Percentiles rank a stretch among this genome's conserved stretches.
Evolutionary conservation across 2,797 vertebrate species (phyloP).

Genomic region (Phyllotis vaccarum): DNA sequence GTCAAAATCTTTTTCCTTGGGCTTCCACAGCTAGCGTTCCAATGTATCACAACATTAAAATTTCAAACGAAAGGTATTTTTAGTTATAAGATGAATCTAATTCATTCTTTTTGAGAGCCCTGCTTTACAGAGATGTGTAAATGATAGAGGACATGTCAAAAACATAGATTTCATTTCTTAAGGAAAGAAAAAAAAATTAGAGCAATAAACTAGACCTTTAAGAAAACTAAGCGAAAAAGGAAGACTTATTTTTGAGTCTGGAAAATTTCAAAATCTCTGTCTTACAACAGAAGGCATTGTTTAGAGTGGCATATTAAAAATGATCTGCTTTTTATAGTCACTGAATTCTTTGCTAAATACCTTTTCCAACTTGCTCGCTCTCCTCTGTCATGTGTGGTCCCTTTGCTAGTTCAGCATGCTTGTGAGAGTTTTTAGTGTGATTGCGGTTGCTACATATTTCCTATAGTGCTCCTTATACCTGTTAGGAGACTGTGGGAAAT

Average conservation of each 20-base stretch:
- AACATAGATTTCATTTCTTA: background rate
- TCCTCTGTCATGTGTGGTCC: slow-evolving; percentile 83
- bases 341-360: slow-evolving; percentile 75
- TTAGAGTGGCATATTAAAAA: slow-evolving; percentile 90
- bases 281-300: slow-evolving; percentile 82
- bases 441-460: slow-evolving; percentile 83
- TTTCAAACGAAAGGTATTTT: slow-evolving; percentile 41
- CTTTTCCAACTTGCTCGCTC: slow-evolving; percentile 84
- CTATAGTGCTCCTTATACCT: slow-evolving; percentile 58
- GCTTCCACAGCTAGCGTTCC: slow-evolving; percentile 10
- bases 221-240: slow-evolving; percentile 71
- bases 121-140: background rate
- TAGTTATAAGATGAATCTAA: slow-evolving; percentile 11
- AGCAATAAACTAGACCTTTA: slow-evolving; percentile 17
- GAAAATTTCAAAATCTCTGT: slow-evolving; percentile 80
- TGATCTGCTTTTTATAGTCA: slow-evolving; percentile 81
- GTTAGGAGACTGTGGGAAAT: slow-evolving; percentile 74
- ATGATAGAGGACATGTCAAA: slow-evolving; percentile 12
- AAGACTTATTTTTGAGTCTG: slow-evolving; percentile 83
- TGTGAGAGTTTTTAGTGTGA: slow-evolving; percentile 85
- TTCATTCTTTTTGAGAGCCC: background rate
- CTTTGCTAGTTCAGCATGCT: slow-evolving; percentile 84
- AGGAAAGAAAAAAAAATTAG: slow-evolving; percentile 38
- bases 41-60: background rate
- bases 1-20: background rate